A percentile compares a stretch with the other conserved stretches of the same genome.
Conservation (phyloP, 1,140 invertebrate genomes). For the Ips typographus region DNA sequence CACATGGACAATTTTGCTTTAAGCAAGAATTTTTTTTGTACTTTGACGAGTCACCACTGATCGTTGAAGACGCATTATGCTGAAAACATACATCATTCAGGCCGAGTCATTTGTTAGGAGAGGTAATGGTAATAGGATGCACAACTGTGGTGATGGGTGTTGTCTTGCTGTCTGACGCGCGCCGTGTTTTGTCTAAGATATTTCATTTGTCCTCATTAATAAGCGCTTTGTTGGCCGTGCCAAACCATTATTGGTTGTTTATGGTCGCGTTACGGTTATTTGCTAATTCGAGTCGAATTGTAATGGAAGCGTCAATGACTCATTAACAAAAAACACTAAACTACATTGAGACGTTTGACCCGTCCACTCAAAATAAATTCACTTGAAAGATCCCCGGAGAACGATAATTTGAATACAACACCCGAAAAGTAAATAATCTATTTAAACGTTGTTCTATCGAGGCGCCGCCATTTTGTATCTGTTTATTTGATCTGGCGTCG, state of each 20-base stretch:
- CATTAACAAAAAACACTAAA: conserved; percentile 23
- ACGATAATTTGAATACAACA: conserved; percentile 15
- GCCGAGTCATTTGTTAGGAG: conserved; percentile 20
- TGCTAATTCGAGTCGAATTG: background rate
- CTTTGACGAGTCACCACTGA: too few species aligned
- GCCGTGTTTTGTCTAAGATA: conserved; percentile 9
- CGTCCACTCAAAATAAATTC: background rate
- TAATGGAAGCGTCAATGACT: background rate
- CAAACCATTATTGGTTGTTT: conserved; percentile 2
- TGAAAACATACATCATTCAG: conserved; percentile 23
- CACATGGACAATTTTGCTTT: too few species aligned
- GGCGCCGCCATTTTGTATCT: conserved; percentile 39
- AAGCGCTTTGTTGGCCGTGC: conserved; percentile 15
- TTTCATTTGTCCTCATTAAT: conserved; percentile 24
- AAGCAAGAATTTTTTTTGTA: too few species aligned
- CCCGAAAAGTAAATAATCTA: conserved; percentile 46
- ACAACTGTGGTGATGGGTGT: conserved; percentile 20
- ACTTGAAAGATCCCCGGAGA: background rate
- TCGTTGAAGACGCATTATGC: conserved; percentile 21
- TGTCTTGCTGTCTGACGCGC: conserved; percentile 13
- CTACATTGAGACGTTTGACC: background rate
- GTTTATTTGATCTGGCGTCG: conserved; percentile 50
- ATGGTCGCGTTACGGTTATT: background rate
- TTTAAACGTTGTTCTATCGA: conserved; percentile 42
- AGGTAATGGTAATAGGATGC: conserved; percentile 27